Conservation (phyloP, 2,888 invertebrate species). For the Bedellia somnulentella region DNA sequence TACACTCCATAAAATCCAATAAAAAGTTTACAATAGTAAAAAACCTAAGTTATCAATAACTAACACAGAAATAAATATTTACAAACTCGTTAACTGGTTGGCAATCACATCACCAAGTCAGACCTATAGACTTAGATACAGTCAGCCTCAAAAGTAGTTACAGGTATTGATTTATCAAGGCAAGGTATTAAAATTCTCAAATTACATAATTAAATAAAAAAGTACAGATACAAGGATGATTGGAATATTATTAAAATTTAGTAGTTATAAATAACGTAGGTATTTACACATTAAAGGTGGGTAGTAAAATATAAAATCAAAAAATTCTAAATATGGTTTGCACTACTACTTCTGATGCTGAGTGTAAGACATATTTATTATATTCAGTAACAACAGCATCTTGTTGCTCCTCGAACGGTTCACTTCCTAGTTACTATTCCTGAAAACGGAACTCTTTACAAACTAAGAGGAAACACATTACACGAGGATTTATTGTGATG, state of each 20-base stretch:
- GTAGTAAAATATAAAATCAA: no score
- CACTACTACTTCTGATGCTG: no score
- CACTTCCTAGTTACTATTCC: conserved; percentile 4
- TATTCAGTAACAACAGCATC: no score
- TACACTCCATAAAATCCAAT: conserved; percentile 22
- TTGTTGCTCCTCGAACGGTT: no score
- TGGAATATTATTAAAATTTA: neutral
- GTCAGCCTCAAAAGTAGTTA: neutral
- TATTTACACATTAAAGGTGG: no score
- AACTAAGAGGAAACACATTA: conserved; percentile 55
- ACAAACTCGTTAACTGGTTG: conserved; percentile 20
- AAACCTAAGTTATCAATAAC: conserved; percentile 14
- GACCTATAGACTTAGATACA: no score
- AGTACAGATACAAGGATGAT: conserved; percentile 6
- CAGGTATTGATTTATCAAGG: neutral
- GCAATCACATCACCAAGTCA: conserved; percentile 13
- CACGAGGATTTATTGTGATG: conserved; percentile 45
- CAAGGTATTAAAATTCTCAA: neutral
- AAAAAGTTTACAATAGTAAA: conserved; percentile 28
- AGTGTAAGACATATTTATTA: no score
- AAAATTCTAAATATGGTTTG: no score
- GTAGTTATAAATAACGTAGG: no score
- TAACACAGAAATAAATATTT: conserved; percentile 21
- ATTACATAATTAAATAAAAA: neutral
- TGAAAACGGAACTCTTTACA: conserved; percentile 7